Conservation (phyloP, 2,113 vertebrate genomes). For the Proteles cristata region DNA sequence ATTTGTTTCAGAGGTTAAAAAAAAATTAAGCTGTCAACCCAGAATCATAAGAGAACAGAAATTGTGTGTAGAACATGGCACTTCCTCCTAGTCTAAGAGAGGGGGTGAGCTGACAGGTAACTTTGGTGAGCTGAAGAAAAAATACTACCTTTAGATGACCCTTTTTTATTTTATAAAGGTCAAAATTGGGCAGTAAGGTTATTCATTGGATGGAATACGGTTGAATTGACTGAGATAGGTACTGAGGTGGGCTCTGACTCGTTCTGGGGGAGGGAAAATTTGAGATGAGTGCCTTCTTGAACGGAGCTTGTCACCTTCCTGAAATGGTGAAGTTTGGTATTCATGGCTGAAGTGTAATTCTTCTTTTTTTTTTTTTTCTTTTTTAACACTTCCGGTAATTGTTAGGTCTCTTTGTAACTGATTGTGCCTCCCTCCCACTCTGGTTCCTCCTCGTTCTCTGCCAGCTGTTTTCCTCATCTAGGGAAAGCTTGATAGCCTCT, state of each 20-base stretch:
- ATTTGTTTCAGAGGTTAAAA: neutral
- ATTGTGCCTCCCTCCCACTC: neutral
- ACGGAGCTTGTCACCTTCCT: slow-evolving; percentile 28
- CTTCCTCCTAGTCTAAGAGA: neutral
- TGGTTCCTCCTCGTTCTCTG: neutral
- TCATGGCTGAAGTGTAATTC: neutral
- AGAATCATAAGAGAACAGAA: neutral
- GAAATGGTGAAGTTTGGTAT: neutral
- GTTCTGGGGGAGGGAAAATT: slow-evolving; percentile 61
- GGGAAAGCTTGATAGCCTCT: neutral
- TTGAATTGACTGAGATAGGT: slow-evolving; percentile 26
- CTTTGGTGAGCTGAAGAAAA: neutral
- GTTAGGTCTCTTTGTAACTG: neutral
- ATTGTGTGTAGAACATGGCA: neutral
- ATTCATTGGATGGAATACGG: slow-evolving; percentile 49
- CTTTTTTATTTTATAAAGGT: neutral
- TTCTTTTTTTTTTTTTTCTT: neutral
- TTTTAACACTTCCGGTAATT: neutral
- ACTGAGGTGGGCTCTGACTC: slow-evolving; percentile 57
- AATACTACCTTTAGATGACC: neutral
- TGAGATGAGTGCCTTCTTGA: slow-evolving; percentile 59
- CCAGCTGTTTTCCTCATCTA: neutral
- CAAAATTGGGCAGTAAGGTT: neutral
- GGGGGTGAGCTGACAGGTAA: neutral
- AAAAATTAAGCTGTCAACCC: neutral